Evolutionary conservation across 1,140 invertebrate genomes (phyloP), one percentile per base, ranked within the genome.

Genomic region (Drosophila tristis): DNA sequence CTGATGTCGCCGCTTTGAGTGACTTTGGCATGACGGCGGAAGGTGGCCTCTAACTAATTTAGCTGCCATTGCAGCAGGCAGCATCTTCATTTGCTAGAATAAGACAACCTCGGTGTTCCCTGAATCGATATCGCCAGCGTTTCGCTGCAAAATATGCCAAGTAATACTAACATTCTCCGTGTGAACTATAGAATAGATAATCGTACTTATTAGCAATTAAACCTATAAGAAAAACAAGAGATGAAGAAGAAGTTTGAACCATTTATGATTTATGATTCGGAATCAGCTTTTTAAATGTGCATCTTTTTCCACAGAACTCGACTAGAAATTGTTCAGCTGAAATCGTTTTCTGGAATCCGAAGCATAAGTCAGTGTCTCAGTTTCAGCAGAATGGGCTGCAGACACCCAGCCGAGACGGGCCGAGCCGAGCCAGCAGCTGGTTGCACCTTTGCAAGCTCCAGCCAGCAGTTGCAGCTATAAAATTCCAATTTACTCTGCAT

Each of bases 401-500:
- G 20, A 20, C 20, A 20, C 20, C 20, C 1, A 20, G 20, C 20
- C 20, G 20, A 20, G 20, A 20, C 20, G 20, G 20, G 20, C 31
- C 5, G 31, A 8, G 31, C 9, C 31, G 31, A 9, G 31, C 31
- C 51, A 70, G 51, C 66, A 70, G 60, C 71, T 66, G 54, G 54
- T 75, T 74, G 74, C 74, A 78, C 80, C 80, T 80, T 75, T 66
- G 57, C 64, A 42, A 51, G 57, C 60, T 39, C 29, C 65, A 62
- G 35, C 70, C 54, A 65, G 47, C 75, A 80, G 76, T 80, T 78
- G 63, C 82, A 76, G 79, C 82, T 87, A 82, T 86, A 82, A 86
- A 86, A 86, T 86, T 79, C 65, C 82, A 86, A 89, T 87, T 87
- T 86, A 79, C 78, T 81, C 82, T 77, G 74, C 84, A 87, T 81